Evolutionary conservation across 2,113 vertebrate genomes (phyloP).

Genomic region (Chamaetylas fuelleborni): DNA sequence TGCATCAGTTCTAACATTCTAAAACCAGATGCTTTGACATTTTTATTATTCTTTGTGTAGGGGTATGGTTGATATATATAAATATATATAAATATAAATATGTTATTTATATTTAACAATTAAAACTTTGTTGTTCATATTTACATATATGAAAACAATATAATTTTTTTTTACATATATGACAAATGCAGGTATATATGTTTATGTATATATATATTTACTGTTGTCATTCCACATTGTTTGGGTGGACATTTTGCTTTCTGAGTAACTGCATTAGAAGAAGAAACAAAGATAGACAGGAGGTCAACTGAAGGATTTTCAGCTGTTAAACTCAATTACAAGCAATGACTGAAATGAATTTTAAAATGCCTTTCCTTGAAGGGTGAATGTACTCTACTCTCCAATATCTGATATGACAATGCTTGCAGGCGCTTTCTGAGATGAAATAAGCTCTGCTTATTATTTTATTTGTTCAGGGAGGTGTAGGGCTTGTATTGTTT

Average conservation of each 20-base stretch:
- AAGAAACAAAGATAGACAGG: conserved; percentile 61
- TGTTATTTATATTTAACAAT: not conserved
- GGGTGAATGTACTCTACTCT: not conserved
- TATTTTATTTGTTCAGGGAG: not conserved
- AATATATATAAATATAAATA: not conserved
- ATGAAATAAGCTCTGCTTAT: conserved; percentile 11
- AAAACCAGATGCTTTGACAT: conserved; percentile 51
- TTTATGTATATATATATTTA: not conserved
- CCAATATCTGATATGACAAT: conserved; percentile 15
- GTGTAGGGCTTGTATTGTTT: not conserved
- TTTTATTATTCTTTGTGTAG: not conserved
- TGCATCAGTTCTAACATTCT: conserved; percentile 34
- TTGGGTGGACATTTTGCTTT: conserved; percentile 30
- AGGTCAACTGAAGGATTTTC: conserved; percentile 75
- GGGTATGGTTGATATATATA: not conserved
- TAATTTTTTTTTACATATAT: not conserved
- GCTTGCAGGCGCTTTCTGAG: not conserved
- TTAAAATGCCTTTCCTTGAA: conserved; percentile 63
- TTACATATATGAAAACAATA: not conserved
- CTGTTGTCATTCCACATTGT: not conserved
- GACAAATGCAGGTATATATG: not conserved
- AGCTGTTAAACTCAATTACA: conserved; percentile 70
- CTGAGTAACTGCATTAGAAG: conserved; percentile 36
- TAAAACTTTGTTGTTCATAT: not conserved
- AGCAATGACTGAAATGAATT: conserved; percentile 68